Evolutionary conservation across 2,797 vertebrate species (phyloP), one percentile per base, ranked within the genome.

Genomic region (Syngnathus acus): DNA sequence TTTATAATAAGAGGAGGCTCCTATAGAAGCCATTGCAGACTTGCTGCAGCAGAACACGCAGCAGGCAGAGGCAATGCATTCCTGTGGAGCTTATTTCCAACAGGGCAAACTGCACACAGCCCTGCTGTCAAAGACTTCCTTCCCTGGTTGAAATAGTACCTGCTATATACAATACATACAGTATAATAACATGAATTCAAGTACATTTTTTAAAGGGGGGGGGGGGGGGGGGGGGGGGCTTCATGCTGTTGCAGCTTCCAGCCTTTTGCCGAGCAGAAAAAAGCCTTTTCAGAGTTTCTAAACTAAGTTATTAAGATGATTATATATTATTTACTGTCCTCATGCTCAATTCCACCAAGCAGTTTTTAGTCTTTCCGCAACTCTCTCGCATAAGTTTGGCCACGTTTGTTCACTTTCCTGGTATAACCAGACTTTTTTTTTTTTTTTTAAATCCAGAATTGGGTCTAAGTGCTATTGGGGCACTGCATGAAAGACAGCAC

Each of bases 1-100:
- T 1, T 6, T 37, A 86, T 85, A 84, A 88, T 87, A 83, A 87
- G 71, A 66, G 72, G 8, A 82, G 76, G 75, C 82, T 80, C 75
- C 75, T 82, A 79, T 81, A 80, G 83, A 82, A 83, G 78, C 70
- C 75, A 76, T 67, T 82, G 80, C 77, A 74, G 72, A 77, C 69
- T 68, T 67, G 80, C 79, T 83, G 82, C 85, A 87, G 83, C 73
- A 77, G 74, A 78, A 70, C 79, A 71, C 75, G 66, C 78, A 79
- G 82, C 72, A 70, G 78, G 74, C 60, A 53, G n/a, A 64, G 58
- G 73, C 67, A 78, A 68, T 60, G 65, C 21, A 1, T 58, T 66
- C 73, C 75, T 72, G 51, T 54, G 51, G 64, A 43, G 37, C 50
- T 54, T 17, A 55, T 65, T 65, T 40, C 23, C 39, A 54, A 17